Evolutionary conservation across 1,140 invertebrate genomes (phyloP), one percentile per base, ranked within the genome.

Genomic region (Neodiprion fabricii): DNA sequence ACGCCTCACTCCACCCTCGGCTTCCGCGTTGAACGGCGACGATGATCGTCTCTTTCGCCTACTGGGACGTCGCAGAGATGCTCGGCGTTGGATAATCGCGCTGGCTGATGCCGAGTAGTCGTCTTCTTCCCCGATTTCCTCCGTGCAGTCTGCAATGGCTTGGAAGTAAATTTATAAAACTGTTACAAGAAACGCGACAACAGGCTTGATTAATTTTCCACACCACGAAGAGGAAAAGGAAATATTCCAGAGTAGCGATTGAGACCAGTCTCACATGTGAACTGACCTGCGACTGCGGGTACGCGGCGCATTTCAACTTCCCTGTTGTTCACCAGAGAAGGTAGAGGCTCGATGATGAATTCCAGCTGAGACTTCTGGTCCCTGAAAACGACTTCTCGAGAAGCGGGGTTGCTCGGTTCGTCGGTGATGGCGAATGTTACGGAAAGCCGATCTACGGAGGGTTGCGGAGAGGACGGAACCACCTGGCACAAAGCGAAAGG

Each of bases 41-140:
- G 93, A 89, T 14, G 92, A 87, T 49, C 91, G 88, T 47, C 91
- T 91, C 70, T 88, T 88, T 61, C 88, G 85, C 67, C 91, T 89
- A n/a, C 92, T 92, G n/a, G 85, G 83, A 50, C 91, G 89, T 69
- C 91, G 88, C 12, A 90, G 90, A 23, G 93, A 94, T 48, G 92
- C 92, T 75, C 93, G 89, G 73, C 94, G 89, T 80, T 95, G 92
- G 75, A 97, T 91, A 72, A 96, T 96, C 5, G 93, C 95, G 75
- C 91, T 94, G 65, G 95, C 91, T 77, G 94, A 96, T 9, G 91
- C 92, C 1, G 94, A 96, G 82, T 96, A 96, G 61, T 92, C 91
- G 79, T 96, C 94, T 76, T 96, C 95, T 74, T 94, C 92, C 77
- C 92, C 91, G 5, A 89, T 87, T 67, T 90, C 90, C 73, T 91